These are phyloP conservation scores for Corydoras maculifer DNA, from an alignment of 2,113 vertebrate genomes.

Conservation along the genomic window DNA sequence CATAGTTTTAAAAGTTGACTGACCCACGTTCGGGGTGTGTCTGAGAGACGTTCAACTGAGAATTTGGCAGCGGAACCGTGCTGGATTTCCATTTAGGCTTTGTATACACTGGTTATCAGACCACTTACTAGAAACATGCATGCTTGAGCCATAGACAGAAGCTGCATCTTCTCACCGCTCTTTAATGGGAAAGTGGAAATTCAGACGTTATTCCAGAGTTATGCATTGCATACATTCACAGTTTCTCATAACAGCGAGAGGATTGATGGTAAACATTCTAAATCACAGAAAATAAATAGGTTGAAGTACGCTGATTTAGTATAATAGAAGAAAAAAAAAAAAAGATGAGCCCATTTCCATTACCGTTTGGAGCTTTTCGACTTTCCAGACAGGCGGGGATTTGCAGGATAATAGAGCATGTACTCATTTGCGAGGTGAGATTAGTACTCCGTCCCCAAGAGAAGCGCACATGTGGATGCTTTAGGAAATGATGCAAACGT, in stretches of 20 bases:
- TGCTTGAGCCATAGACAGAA: slow-evolving; percentile 45
- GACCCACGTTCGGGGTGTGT: slow-evolving; percentile 42
- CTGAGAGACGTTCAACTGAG: slow-evolving; percentile 36
- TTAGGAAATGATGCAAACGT: slow-evolving; percentile 55
- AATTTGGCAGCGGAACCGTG: slow-evolving; percentile 27
- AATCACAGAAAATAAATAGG: too few species aligned
- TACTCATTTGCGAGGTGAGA: slow-evolving; percentile 28
- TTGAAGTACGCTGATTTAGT: too few species aligned
- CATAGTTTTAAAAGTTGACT: slow-evolving; percentile 43
- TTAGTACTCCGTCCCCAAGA: neutral
- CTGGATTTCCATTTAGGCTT: slow-evolving; percentile 41
- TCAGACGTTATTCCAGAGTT: slow-evolving; percentile 32
- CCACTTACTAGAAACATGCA: slow-evolving; percentile 45
- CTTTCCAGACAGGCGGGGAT: too few species aligned
- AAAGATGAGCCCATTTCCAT: too few species aligned
- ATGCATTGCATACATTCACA: slow-evolving; percentile 30
- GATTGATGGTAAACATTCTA: too few species aligned
- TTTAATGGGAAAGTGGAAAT: slow-evolving; percentile 35
- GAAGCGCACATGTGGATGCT: slow-evolving; percentile 28
- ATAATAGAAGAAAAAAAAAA: too few species aligned
- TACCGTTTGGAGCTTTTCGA: too few species aligned
- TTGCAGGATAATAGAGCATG: slow-evolving; percentile 18
- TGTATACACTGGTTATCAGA: slow-evolving; percentile 43
- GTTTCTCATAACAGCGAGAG: neutral
- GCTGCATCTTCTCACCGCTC: slow-evolving; percentile 36